phyloP scores from a whole-genome alignment of 2,113 vertebrate species.

The Oxyruncus cristatus region DNA sequence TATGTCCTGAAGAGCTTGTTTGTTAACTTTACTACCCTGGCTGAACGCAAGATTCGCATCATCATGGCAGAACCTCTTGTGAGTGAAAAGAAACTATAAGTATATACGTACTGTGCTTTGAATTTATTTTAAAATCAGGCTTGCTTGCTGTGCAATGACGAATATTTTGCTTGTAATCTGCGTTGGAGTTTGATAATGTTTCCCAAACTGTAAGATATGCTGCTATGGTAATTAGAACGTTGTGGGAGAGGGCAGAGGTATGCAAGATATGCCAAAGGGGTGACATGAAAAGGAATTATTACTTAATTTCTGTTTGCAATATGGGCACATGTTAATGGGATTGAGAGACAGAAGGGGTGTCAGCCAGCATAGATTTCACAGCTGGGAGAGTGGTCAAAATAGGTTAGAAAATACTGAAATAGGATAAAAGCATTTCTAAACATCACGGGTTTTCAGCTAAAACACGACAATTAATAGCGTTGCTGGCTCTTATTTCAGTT shows the following conservation, averaged over 20 bases:
- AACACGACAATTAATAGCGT: not conserved
- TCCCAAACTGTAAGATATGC: not conserved
- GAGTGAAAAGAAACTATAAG: slow-evolving; percentile 62
- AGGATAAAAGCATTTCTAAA: not conserved
- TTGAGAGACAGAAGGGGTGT: not conserved
- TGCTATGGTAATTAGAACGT: not conserved
- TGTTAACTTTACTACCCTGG: slow-evolving; percentile 90
- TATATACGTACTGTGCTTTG: not conserved
- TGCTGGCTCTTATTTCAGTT: not conserved
- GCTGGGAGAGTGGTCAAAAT: not conserved
- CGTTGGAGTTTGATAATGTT: not conserved
- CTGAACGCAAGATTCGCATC: slow-evolving; percentile 94
- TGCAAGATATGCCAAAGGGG: not conserved
- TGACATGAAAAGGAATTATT: not conserved
- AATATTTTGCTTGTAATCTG: not conserved
- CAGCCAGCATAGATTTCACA: not conserved
- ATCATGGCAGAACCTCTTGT: slow-evolving; percentile 98
- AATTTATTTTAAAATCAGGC: not conserved
- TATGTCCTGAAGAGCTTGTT: slow-evolving; percentile 97
- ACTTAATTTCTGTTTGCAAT: not conserved
- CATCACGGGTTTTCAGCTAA: not conserved
- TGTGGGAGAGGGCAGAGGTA: slow-evolving; percentile 15
- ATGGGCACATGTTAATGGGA: not conserved
- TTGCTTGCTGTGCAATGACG: not conserved
- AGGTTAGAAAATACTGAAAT: not conserved